Percentiles rank a stretch among this genome's conserved stretches.
Conservation (phyloP, 1,140 invertebrate genomes). For the Caenorhabditis latens region DNA sequence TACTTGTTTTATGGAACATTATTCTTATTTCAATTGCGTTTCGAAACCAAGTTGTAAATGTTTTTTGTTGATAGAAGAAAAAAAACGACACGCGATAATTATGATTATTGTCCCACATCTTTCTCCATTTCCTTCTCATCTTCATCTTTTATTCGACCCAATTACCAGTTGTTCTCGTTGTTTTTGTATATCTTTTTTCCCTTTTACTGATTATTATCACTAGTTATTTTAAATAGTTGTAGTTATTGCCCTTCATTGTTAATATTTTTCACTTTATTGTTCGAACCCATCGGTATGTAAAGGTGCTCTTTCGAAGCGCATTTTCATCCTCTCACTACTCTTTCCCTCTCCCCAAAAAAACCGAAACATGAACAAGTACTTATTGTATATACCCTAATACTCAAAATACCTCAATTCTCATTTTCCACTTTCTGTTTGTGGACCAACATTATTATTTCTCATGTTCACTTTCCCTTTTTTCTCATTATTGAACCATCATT, state of each 20-base stretch:
- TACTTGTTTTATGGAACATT: not conserved
- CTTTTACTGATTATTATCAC: not conserved
- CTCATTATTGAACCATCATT: not conserved
- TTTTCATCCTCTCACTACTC: not conserved
- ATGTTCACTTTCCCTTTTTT: constrained; percentile 7
- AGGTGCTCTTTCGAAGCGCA: constrained; percentile 31
- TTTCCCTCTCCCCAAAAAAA: not conserved
- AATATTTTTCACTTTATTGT: not conserved
- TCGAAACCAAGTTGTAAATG: not conserved
- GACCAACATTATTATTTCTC: constrained; percentile 13
- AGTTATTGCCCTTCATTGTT: not conserved
- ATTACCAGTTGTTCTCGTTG: constrained; percentile 6
- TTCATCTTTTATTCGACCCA: constrained; percentile 6
- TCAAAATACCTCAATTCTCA: constrained; percentile 8
- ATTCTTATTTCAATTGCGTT: not conserved
- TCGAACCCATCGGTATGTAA: not conserved
- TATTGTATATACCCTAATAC: not conserved
- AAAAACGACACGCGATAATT: not conserved
- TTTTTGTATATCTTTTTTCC: constrained; percentile 27
- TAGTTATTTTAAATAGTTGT: not conserved
- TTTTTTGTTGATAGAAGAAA: constrained; percentile 8
- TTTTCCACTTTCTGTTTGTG: not conserved
- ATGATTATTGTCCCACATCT: not conserved
- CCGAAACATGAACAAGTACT: constrained; percentile 39
- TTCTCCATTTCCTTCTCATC: not conserved